Evolutionary conservation across 2,797 vertebrate species (phyloP).

Genomic region (Rhyacichthys aspro): DNA sequence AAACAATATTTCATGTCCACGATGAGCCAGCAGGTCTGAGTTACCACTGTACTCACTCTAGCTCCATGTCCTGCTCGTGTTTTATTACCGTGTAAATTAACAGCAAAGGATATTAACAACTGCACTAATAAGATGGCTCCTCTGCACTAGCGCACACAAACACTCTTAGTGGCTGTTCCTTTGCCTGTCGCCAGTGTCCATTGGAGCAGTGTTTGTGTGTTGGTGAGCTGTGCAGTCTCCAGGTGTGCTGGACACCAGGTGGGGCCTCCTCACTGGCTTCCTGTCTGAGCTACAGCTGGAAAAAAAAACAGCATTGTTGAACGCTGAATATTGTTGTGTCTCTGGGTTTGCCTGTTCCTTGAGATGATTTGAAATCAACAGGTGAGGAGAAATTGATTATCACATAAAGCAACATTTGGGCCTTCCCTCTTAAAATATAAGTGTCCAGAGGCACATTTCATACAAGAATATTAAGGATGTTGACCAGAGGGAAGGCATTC

Average conservation of each 20-base stretch:
- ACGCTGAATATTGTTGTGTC: conserved; percentile 33
- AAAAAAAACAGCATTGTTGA: conserved; percentile 34
- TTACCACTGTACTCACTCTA: too few species aligned
- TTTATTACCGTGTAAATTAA: background rate
- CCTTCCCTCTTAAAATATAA: background rate
- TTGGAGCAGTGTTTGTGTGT: conserved; percentile 47
- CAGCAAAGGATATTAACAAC: too few species aligned
- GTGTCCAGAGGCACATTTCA: background rate
- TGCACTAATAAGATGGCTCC: background rate
- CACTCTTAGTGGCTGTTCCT: conserved; percentile 9
- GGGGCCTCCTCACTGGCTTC: conserved; percentile 69
- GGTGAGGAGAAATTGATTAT: too few species aligned
- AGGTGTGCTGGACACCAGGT: conserved; percentile 69
- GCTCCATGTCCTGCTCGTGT: too few species aligned
- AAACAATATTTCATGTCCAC: too few species aligned
- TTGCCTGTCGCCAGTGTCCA: conserved; percentile 31
- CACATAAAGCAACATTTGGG: background rate
- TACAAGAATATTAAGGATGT: background rate
- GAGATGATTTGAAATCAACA: too few species aligned
- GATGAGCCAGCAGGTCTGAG: too few species aligned
- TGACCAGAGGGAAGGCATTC: conserved; percentile 43
- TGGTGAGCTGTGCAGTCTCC: conserved; percentile 45
- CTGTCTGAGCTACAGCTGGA: conserved; percentile 52
- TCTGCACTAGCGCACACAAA: background rate
- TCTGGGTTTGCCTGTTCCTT: conserved; percentile 15